phyloP scores from a whole-genome alignment of 2,888 invertebrate species.

The Lasioglossum malachurum region DNA sequence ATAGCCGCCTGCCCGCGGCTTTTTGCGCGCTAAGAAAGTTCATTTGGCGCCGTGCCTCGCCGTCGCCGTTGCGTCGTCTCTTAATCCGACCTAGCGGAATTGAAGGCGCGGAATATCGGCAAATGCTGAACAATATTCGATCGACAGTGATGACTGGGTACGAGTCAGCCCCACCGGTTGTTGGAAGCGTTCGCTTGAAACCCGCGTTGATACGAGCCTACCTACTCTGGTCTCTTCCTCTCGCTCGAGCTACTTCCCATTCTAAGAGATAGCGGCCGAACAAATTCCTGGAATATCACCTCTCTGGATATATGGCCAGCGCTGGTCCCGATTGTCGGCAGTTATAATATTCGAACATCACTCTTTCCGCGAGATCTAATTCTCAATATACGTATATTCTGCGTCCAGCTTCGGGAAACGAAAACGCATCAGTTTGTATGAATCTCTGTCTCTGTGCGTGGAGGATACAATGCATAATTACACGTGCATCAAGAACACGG shows the following conservation, averaged over 20 bases:
- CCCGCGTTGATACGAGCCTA: neutral
- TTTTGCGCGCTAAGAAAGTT: conserved; percentile 32
- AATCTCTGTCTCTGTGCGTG: neutral
- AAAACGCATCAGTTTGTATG: neutral
- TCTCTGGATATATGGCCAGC: too few relatives aligned
- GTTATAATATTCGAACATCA: neutral
- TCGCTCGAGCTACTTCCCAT: neutral
- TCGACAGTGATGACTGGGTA: neutral
- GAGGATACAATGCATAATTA: neutral
- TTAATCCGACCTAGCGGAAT: neutral
- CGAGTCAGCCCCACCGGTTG: neutral
- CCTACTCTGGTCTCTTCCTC: neutral
- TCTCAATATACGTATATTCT: neutral
- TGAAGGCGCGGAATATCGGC: neutral
- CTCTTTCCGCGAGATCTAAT: neutral
- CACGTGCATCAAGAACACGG: neutral
- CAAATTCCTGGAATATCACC: too few relatives aligned
- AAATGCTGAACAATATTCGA: neutral
- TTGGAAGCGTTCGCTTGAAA: neutral
- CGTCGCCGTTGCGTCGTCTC: neutral
- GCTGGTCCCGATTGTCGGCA: too few relatives aligned
- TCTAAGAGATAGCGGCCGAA: neutral
- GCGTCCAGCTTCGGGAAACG: neutral
- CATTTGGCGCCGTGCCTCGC: conserved; percentile 25
- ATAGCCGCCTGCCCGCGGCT: conserved; percentile 5